Evolutionary conservation across 2,797 vertebrate genomes (phyloP).

Genomic region (Synaphobranchus kaupii): DNA sequence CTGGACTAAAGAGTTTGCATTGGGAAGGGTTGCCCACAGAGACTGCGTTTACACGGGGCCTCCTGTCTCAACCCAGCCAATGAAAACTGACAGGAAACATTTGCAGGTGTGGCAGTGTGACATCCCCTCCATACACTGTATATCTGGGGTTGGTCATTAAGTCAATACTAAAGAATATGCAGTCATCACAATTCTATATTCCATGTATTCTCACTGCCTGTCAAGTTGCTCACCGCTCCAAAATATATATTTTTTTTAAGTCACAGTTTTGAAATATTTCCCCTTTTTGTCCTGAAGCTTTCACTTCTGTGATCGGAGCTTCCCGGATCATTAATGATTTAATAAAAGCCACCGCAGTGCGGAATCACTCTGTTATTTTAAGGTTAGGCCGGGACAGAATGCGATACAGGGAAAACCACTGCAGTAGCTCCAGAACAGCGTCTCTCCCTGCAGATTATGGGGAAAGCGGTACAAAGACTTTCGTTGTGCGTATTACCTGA

Average conservation of each 20-base stretch:
- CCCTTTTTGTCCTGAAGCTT: neutral
- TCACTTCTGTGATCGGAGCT: neutral
- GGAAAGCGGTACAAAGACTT: neutral
- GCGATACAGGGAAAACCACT: neutral
- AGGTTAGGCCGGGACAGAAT: neutral
- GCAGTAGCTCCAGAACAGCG: neutral
- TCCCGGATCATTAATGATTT: constrained; percentile 5
- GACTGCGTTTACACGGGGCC: neutral
- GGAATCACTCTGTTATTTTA: neutral
- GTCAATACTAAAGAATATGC: neutral
- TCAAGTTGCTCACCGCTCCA: too few relatives aligned
- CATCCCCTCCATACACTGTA: neutral
- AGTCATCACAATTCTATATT: neutral
- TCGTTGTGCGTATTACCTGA: neutral
- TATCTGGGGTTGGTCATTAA: neutral
- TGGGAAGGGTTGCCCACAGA: too few relatives aligned
- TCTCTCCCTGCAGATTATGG: neutral
- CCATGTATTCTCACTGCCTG: too few relatives aligned
- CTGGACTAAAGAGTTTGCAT: too few relatives aligned
- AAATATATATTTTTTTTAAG: too few relatives aligned
- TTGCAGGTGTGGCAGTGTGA: neutral
- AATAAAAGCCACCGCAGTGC: constrained; percentile 2
- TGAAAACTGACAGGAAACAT: neutral
- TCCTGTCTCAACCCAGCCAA: neutral
- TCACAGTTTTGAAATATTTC: neutral